These are phyloP conservation scores for Erebia epiphron DNA, from an alignment of 2,888 invertebrate species.

Conservation along the genomic window DNA sequence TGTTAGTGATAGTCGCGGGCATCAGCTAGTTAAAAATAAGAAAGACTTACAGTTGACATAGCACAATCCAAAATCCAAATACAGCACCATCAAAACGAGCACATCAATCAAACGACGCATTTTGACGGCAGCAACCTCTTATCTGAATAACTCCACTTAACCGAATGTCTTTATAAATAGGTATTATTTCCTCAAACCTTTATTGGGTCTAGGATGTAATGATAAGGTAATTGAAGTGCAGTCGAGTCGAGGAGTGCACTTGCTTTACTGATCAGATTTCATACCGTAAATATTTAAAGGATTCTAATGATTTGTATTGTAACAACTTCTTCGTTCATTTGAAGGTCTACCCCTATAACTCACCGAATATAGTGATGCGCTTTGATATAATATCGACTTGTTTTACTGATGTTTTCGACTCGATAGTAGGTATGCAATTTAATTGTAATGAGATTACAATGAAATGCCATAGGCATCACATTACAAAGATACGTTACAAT, in stretches of 20 bases:
- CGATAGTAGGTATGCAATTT: background rate
- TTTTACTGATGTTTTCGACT: background rate
- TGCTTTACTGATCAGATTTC: slow-evolving; percentile 61
- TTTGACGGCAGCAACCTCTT: slow-evolving; percentile 48
- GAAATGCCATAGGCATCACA: no score
- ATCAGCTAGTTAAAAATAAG: background rate
- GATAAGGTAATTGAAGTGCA: slow-evolving; percentile 43
- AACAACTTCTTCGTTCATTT: slow-evolving; percentile 62
- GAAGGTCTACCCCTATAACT: slow-evolving; percentile 79
- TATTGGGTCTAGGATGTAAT: slow-evolving; percentile 30
- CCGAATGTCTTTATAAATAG: slow-evolving; percentile 23
- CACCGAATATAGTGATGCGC: slow-evolving; percentile 52
- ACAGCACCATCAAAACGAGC: slow-evolving; percentile 49
- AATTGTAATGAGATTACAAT: no score
- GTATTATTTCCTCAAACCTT: slow-evolving; percentile 19
- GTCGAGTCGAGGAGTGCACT: slow-evolving; percentile 57
- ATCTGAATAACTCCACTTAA: slow-evolving; percentile 46
- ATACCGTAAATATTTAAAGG: slow-evolving; percentile 74
- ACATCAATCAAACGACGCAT: slow-evolving; percentile 58
- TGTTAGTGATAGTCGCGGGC: no score
- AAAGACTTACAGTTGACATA: slow-evolving; percentile 70
- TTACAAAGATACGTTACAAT: no score
- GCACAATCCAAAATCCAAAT: slow-evolving; percentile 58
- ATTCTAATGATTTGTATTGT: slow-evolving; percentile 73
- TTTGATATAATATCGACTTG: slow-evolving; percentile 33